Percentiles rank a stretch among this genome's conserved stretches.
phyloP scores from a whole-genome alignment of 2,888 invertebrate genomes.

The Pseudoips prasinana region DNA sequence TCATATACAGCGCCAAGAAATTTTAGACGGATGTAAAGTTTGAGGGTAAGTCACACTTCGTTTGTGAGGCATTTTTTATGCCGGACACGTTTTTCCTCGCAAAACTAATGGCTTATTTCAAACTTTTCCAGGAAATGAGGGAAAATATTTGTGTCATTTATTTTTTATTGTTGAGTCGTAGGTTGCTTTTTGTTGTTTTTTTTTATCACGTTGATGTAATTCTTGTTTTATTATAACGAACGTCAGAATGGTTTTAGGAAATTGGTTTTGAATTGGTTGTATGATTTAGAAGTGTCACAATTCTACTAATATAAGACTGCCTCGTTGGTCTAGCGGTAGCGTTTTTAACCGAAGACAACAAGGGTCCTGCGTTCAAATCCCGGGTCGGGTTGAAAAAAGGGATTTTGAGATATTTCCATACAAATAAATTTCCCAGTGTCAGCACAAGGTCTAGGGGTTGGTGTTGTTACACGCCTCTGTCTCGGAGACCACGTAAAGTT shows the following conservation, averaged over 20 bases:
- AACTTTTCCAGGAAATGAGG: slow-evolving; percentile 32
- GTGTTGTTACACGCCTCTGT: too few relatives aligned
- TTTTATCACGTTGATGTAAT: slow-evolving; percentile 14
- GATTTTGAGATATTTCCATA: too few relatives aligned
- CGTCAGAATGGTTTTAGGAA: slow-evolving; percentile 4
- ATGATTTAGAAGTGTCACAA: too few relatives aligned
- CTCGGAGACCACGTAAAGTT: too few relatives aligned
- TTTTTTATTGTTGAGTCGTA: slow-evolving; percentile 19
- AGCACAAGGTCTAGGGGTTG: too few relatives aligned
- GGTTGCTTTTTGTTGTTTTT: slow-evolving; percentile 16
- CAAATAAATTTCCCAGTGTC: too few relatives aligned
- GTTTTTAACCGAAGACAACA: too few relatives aligned
- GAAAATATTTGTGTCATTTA: slow-evolving; percentile 31
- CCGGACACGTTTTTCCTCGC: slow-evolving; percentile 35
- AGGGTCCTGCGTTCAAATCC: too few relatives aligned
- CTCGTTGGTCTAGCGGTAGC: too few relatives aligned
- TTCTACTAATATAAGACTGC: too few relatives aligned
- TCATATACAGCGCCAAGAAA: slow-evolving; percentile 16
- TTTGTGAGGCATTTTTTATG: slow-evolving; percentile 28
- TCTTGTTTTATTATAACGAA: too few relatives aligned
- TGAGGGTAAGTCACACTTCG: slow-evolving; percentile 22
- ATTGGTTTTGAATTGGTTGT: slow-evolving; percentile 18
- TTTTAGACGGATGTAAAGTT: slow-evolving; percentile 26
- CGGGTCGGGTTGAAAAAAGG: too few relatives aligned
- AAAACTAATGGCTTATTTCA: slow-evolving; percentile 47